Evolutionary conservation across 2,888 invertebrate species (phyloP), one percentile per base, ranked within the genome.

Genomic region (Miltochrista miniata): DNA sequence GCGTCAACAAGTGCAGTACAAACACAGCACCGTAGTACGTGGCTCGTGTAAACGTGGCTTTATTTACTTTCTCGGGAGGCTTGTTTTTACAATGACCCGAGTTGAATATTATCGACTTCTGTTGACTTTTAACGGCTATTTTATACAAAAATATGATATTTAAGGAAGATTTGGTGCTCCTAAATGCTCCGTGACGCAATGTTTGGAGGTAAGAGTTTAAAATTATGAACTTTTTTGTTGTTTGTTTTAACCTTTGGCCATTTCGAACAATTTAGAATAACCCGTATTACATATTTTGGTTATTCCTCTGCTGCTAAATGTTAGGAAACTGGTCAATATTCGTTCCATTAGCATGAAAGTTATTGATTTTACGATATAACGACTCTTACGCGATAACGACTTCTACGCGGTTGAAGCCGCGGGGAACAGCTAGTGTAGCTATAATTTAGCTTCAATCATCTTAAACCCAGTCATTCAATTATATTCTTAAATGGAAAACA

Each of bases 111-210:
- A 87, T 87, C 84, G 85, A 87, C 81, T 85, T 83, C 73, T 73
- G 80, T 79, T 70, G 81, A 84, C 79, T 85, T 85, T 83, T 85
- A 88, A 89, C 83, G 84, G 79, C 79, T 72, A 83, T 85, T 89
- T 89, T 89, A 89, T 87, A 83, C 87, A 83, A 83, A 79, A 83
- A 81, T 85, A 88, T 86, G 87, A 83, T 89, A 89, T 89, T 89
- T 86, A 85, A 79, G 72, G 68, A 70, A 74, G 68, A 64, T 72
- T 67, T 76, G 77, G 70, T 65, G 71, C 67, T 64, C 58, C 67
- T 73, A 71, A 77, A 74, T 76, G 80, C 78, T 74, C 70, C 70
- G 71, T 64, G 61, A 59, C 63, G 59, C 56, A 61, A 59, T 63
- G 65, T 61, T n/a, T 58, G 41, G 57, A 69, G 57, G 67, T 66